Conservation (phyloP, 2,113 vertebrate genomes). For the Ellobius talpinus region DNA sequence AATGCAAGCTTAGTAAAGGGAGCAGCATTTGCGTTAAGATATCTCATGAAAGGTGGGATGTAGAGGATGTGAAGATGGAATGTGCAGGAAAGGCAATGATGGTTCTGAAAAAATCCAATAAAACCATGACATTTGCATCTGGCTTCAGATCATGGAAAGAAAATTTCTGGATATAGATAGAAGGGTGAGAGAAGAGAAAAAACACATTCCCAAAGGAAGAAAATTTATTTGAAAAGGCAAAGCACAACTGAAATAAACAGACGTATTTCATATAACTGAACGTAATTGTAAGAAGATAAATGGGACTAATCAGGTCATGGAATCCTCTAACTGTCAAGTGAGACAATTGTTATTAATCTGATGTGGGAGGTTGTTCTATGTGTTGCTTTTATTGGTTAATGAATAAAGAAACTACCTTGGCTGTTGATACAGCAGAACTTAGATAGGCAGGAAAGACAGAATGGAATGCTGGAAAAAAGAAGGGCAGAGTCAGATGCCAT, state of each 20-base stretch:
- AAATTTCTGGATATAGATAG: neutral
- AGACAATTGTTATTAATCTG: neutral
- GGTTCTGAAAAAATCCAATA: neutral
- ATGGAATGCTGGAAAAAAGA: too few relatives aligned
- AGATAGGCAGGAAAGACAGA: too few relatives aligned
- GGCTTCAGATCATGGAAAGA: neutral
- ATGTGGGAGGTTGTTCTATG: too few relatives aligned
- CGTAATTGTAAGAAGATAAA: slow-evolving; percentile 23
- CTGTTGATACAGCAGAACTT: too few relatives aligned
- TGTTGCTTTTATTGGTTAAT: too few relatives aligned
- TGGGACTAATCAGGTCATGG: neutral
- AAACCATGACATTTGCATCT: neutral
- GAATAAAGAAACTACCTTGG: too few relatives aligned
- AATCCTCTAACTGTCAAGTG: neutral
- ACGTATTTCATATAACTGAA: neutral
- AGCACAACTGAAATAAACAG: neutral
- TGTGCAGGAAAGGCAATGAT: neutral
- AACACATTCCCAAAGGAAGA: neutral
- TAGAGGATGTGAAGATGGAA: neutral
- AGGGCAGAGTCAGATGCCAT: too few relatives aligned
- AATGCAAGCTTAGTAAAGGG: neutral
- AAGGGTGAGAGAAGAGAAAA: neutral
- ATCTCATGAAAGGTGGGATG: neutral
- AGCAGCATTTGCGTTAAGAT: neutral
- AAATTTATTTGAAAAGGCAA: neutral